Base-by-base conservation (phyloP, 2,888 invertebrate species). In the Tachina grossa region DNA sequence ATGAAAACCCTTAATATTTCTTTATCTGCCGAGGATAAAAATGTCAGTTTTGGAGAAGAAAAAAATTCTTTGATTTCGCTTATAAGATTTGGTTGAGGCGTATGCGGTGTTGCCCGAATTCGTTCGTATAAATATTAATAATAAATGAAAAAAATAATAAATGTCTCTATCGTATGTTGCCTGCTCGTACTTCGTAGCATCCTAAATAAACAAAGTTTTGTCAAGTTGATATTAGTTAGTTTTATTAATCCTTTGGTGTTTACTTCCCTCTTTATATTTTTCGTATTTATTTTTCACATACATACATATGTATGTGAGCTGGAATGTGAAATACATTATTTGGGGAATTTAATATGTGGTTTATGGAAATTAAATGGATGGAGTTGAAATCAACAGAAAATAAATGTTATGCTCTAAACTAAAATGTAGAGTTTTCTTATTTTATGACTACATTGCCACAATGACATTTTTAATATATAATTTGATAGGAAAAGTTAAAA, bases 331-430 rank as follows among this genome's bases (percentile, higher is more conserved):
- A 16, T 14, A 31, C 51, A n/a, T 13, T 47, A 74, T 74, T 74
- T 66, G n/a, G 19, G 53, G 63, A 85, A 85, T 83, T 85, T 83
- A 85, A 85, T 85, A 85, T 75, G 69, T 74, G 74, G 68, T 61
- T 57, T 65, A 19, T 51, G 1, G 41, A 55, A 55, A 10, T 43
- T 43, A 9, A 13, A n/a, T 63, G 43, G 31, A 53, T 65, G 51
- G 19, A 41, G 53, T 76, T 65, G 13, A 45, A 76, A 55, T 65
- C 41, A 65, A 55, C 9, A 65, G n/a, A 11, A 47, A 59, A 68
- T 53, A 59, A 57, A 69, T 45, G 31, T 51, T 47, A n/a, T 10
- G 5, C 6, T 69, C 13, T 41, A 49, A 45, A 49, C 9, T 22
- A 39, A 57, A 43, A 16, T 49, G 19, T 49, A 5, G 6, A 31